Base-by-base conservation (phyloP, 1,140 invertebrate species). In the Drosophila biarmipes region DNA sequence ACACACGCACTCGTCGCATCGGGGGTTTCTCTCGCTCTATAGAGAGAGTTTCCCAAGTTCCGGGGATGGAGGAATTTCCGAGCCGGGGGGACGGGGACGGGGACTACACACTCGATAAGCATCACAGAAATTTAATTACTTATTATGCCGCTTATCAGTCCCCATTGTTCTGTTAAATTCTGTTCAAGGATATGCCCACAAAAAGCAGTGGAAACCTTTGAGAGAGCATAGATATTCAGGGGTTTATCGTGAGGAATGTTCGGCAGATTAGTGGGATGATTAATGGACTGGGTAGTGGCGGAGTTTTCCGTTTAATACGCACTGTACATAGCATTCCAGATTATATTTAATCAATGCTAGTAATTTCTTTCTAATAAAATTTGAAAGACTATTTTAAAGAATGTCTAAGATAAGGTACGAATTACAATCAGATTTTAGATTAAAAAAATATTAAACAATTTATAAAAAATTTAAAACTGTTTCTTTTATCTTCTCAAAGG, bases 101-200 rank as follows among this genome's bases (percentile, higher is more conserved):
- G 40, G 11, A 37, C 24, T 31, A 49, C 62, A 56, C 31, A 56
- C 27, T 45, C 40, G 74, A 82, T 82, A 81, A 81, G 76, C 72
- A 84, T 84, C 66, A 72, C 48, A 34, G 73, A 69, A 87, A 67
- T 74, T 78, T 86, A 86, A 73, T 87, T 78, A 74, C 73, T 85
- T 74, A 87, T 78, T 80, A 85, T 66, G 62, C 48, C 58, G 62
- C 78, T 85, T 85, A 85, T 85, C 80, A 80, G 38, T 45, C 54
- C 54, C 66, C 43, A 66, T 75, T 69, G 68, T 54, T 54, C 63
- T 55, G 64, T 31, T 48, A 29, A 64, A 58, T 42, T 54, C 62
- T 48, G 63, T 34, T 45, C 29, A 64, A 58, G 57, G 58, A 72
- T 51, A 58, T 43, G 66, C n/a, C 52, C 40, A 19, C 43, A 27